phyloP scores from a whole-genome alignment of 2,797 vertebrate genomes.

The Luscinia megarhynchos region DNA sequence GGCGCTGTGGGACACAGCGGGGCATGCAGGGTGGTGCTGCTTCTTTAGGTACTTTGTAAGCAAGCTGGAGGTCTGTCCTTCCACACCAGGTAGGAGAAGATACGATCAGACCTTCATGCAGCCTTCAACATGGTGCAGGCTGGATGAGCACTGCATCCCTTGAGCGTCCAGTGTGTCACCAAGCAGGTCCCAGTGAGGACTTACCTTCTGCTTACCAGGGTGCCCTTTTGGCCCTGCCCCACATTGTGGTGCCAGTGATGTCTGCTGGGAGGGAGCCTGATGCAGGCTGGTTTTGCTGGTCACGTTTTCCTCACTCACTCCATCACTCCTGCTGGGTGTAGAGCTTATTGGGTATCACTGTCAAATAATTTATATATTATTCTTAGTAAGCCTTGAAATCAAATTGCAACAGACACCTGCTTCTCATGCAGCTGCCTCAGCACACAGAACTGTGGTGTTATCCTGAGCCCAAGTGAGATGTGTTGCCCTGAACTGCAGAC shows the following conservation, averaged over 20 bases:
- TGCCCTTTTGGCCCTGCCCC: neutral
- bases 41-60: neutral
- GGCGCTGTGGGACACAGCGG: accelerated
- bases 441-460: accelerated
- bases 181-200: neutral
- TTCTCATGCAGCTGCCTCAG: accelerated
- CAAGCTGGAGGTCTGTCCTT: neutral
- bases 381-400: neutral
- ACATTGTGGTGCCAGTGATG: neutral
- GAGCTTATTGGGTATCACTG: neutral
- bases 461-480: accelerated
- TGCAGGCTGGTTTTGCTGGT: neutral
- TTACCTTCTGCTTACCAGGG: neutral
- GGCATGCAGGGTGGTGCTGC: neutral
- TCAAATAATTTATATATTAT: neutral
- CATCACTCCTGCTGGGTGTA: neutral
- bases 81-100: neutral
- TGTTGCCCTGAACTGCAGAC: neutral
- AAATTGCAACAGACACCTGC: neutral
- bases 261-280: neutral
- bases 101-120: accelerated
- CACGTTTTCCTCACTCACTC: accelerated
- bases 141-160: accelerated
- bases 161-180: accelerated
- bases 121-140: neutral